Base-by-base conservation (phyloP, 2,113 vertebrate genomes). In the Felis catus region DNA sequence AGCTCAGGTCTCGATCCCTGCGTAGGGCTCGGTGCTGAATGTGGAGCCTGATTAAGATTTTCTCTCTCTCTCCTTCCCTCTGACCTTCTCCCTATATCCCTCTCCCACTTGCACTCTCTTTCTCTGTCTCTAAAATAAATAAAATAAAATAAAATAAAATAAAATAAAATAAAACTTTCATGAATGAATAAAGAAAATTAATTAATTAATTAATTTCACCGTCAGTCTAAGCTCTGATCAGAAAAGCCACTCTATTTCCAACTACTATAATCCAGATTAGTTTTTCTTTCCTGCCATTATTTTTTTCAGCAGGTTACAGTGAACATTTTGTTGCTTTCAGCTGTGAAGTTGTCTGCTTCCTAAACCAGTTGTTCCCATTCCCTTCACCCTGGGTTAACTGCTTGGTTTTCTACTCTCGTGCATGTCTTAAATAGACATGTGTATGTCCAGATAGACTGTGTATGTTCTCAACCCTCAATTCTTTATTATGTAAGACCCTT, bases 281-380 rank as follows among this genome's bases (percentile, higher is more conserved):
- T 9, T 78, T 55, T 81, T 39, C 25, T 45, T 84, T 93, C 19
- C 88, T 87, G 27, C 16, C 15, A 45, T 63, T 94, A 25, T 94
- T 94, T 92, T 83, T 83, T 83, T 92, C 53, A 95, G 29, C 21
- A 89, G 29, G 19, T 41, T 63, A 82, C 31, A 78, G 5, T 6
- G 55, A 51, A 15, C 45, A 82, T 92, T 85, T 87, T 79, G 51
- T 55, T 73, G 27, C 61, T 68, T 89, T 97, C 15, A 41, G 36
- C 25, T 79, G 8, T 73, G 70, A 58, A 58, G 21, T 85, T 81
- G 27, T 85, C 58, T 95, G 13, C 58, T 89, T 81, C 65, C 66
- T 61, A 89, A 96, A 92, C 10, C 73, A 70, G 63, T 88, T 93
- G 41, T 68, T 97, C 41, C 79, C 45, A 78, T 33, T 63, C 18